Conservation (phyloP, 2,113 vertebrate genomes). For the Orientallactaga bullata region DNA sequence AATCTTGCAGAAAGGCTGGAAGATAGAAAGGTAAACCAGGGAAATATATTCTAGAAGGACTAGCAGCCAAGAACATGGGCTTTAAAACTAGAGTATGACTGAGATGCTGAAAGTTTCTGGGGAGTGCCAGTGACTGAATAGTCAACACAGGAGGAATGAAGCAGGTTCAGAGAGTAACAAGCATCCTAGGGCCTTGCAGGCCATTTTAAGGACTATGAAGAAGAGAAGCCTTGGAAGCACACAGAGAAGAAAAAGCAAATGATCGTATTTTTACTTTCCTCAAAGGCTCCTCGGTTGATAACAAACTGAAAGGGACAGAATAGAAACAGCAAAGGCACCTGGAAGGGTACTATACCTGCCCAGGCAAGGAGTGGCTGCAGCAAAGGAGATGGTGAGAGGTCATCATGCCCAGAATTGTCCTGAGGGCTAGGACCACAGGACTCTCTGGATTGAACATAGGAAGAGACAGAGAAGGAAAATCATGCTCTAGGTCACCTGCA, state of each 20-base stretch:
- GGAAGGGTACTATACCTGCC: not conserved
- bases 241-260: not conserved
- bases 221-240: not conserved
- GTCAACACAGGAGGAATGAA: not conserved
- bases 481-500: not conserved
- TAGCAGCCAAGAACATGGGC: not conserved
- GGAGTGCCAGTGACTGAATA: not conserved
- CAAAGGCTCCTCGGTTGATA: not conserved
- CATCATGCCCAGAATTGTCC: fast-evolving
- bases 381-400: not conserved
- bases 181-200: fast-evolving
- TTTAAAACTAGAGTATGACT: not conserved
- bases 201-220: not conserved
- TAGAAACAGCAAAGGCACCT: not conserved
- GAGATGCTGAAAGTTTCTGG: not conserved
- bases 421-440: not conserved
- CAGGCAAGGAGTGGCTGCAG: not conserved
- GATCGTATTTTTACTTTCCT: not conserved
- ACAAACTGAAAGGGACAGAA: not conserved
- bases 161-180: not conserved
- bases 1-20: not conserved
- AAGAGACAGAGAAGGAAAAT: not conserved
- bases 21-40: not conserved
- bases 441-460: not conserved
- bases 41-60: slow-evolving; percentile 23